Evolutionary conservation across 2,888 invertebrate species (phyloP), one percentile per base, ranked within the genome.

Genomic region (Eumacrocentrus americanus): DNA sequence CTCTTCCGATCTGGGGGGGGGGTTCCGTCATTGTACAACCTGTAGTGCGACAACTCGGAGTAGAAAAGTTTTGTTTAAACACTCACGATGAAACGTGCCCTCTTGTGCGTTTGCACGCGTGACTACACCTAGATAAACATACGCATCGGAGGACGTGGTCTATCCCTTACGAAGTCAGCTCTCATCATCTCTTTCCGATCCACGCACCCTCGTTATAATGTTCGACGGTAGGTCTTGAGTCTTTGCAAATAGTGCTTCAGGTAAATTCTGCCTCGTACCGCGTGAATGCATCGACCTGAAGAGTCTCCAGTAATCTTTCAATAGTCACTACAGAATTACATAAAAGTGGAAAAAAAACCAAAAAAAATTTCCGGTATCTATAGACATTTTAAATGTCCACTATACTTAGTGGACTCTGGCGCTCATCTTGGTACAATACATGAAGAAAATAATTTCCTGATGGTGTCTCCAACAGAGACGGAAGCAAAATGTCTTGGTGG

Each of bases 381-480:
- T n/a, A n/a, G n/a, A n/a, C n/a, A n/a, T n/a, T n/a, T n/a, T n/a
- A n/a, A n/a, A n/a, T 37, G n/a, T 37, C 12, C n/a, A 37, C 11
- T 12, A 44, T 44, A 22, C 20, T 18, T 5, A 12, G 12, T 42
- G n/a, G 23, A 18, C 18, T 4, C 5, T 23, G n/a, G 9, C n/a
- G n/a, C n/a, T n/a, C n/a, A n/a, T n/a, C n/a, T n/a, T n/a, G n/a
- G n/a, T n/a, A n/a, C n/a, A n/a, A n/a, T n/a, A n/a, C n/a, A n/a
- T n/a, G 18, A 42, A 42, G 40, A 70, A 76, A 73, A 77, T 76
- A 77, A 77, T 78, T 78, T 78, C 77, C 75, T 73, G 77, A 71
- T n/a, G 74, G 74, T 73, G 75, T 77, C 75, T 69, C 69, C 65
- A 60, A 67, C 74, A 75, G 75, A 70, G 62, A 67, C 62, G 63